Base-by-base conservation (phyloP, 2,113 vertebrate species). In the Cololabis saira region DNA sequence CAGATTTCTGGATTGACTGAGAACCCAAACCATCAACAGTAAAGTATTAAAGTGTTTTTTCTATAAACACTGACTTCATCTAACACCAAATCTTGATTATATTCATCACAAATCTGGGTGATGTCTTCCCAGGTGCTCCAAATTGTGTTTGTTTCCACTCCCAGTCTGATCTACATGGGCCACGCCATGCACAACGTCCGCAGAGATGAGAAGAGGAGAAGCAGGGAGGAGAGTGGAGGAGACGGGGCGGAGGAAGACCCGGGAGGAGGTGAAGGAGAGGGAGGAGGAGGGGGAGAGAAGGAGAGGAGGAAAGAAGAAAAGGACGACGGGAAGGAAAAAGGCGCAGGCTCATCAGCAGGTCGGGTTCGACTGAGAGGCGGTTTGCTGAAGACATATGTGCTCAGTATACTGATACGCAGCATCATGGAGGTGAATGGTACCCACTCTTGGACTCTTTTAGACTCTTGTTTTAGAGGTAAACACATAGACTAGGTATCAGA, bases 111-210 rank as follows among this genome's bases (percentile, higher is more conserved):
- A 27, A 27, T 37, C 33, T 37, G 33, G 5, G 5, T 11, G 33
- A 37, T 37, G 33, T 37, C 33, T 16, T 49, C 8, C 2, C 75
- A 91, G 90, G 96, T 99, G n/a, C 95, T 99, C 2, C 97, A 99
- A 92, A 96, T 98, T 70, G 97, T 99, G 83, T 99, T 99, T 0
- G 97, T 99, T 3, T 98, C 97, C 70, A 98, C 96, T 0, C 97
- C 97, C 0, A 98, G 96, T 0, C 92, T 99, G 37, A 92, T 98
- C 59, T 99, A 99, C 90, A 95, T 98, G 96, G 96, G 94, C 76
- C 97, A 99, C 0, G 96, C 96, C 0, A 93, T 98, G 95, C 96
- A 99, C 90, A 95, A 76, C 0, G 96, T 99, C 15, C 95, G 95
- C 52, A 86, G 91, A 78, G 94, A 97, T 75, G 96, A 99, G 84